Base-by-base conservation (phyloP, 2,888 invertebrate genomes). In the Cheilosia impressa region DNA sequence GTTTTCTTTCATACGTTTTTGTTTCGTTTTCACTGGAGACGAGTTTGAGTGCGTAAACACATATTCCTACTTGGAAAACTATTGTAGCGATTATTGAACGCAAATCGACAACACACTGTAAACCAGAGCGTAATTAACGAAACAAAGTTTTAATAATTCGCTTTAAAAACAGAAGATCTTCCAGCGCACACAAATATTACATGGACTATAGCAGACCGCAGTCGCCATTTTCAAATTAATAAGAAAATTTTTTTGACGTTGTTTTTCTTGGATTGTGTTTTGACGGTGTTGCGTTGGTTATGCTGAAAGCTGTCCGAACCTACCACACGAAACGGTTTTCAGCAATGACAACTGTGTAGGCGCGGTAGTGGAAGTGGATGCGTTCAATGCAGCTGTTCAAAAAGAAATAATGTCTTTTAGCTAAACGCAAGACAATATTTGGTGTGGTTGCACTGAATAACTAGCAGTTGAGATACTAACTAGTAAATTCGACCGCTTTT, bases 181-280 rank as follows among this genome's bases (percentile, higher is more conserved):
- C 19, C 62, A 73, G 53, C 66, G 45, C 62, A 62, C 66, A 68
- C 73, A 80, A 73, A 53, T 80, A 62, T 50, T 47, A 62, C 19
- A 72, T 24, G 9, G 2, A 9, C 60, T 53, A 68, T 60, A 73
- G 73, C 66, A 73, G 80, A 80, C 72, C 68, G 53, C 80, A 80
- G 53, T 72, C 80, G 80, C 80, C 80, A 80, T 80, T 80, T 73
- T 80, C 68, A 38, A 80, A 80, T 22, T 68, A 72, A 73, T 65
- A 66, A 60, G 58, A 58, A 60, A 60, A 47, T 10, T 66, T 45
- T 53, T 80, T 80, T 80, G 80, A 80, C 73, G 80, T 66, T 66
- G 80, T 80, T 80, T 73, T 73, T 80, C 53, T 27, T 60, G 27
- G 10, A 17, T 17, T 66, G 31, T 73, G 62, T 80, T 80, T 80